Base-by-base conservation (phyloP, 2,888 invertebrate species). In the Corbicula japonica region DNA sequence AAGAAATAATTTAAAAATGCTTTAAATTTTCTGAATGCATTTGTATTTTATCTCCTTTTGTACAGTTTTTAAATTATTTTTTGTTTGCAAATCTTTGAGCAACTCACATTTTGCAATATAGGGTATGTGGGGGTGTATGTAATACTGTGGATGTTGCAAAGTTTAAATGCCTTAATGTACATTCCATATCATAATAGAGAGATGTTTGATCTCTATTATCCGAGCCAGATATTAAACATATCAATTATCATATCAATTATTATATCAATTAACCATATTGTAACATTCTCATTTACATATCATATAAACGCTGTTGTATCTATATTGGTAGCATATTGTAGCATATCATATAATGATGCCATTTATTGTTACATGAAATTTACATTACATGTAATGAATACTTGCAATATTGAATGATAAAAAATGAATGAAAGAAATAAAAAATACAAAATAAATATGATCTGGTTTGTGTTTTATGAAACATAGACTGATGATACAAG, bases 191-290 rank as follows among this genome's bases (percentile, higher is more conserved):
- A 50, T 50, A 63, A 50, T 63, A 63, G 63, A 63, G 63, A 35
- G 26, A 12, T 15, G 28, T 23, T n/a, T n/a, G 52, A 35, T 38
- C 32, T 52, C 52, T 70, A 38, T 70, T 60, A 61, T 54, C 72
- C 65, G 75, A 68, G 63, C 77, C 81, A 78, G 75, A 82, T 82
- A 82, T 77, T 66, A 71, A 30, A 82, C 81, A 82, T 82, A 82
- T 82, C 81, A 82, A 63, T 41, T 41, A 41, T 12, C 41, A 41
- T 41, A 41, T 41, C 41, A 41, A n/a, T n/a, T n/a, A n/a, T n/a
- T n/a, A n/a, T n/a, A n/a, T n/a, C n/a, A n/a, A n/a, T n/a, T n/a
- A n/a, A n/a, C n/a, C n/a, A n/a, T n/a, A n/a, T n/a, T n/a, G n/a
- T n/a, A n/a, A n/a, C n/a, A n/a, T 6, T 54, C n/a, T 2, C 32